A percentile compares a stretch with the other conserved stretches of the same genome.
phyloP scores from a whole-genome alignment of 2,113 vertebrate genomes.

The Larimichthys crocea region DNA sequence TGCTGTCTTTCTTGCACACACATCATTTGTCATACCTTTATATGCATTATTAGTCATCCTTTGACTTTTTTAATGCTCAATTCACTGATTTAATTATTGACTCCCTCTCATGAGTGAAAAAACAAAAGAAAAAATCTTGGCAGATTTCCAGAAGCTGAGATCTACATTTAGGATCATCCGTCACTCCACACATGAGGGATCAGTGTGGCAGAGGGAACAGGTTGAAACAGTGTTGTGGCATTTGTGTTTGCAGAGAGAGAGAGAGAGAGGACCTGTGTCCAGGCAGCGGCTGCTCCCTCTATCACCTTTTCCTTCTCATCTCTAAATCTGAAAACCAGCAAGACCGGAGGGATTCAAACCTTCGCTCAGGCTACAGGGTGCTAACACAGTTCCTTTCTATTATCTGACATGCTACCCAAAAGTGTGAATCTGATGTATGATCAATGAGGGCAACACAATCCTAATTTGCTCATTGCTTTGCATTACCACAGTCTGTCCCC shows the following conservation, averaged over 20 bases:
- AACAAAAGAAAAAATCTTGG: slow-evolving; percentile 29
- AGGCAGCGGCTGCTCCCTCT: neutral
- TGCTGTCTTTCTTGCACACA: neutral
- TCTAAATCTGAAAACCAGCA: slow-evolving; percentile 41
- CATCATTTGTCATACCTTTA: neutral
- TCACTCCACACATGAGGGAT: slow-evolving; percentile 63
- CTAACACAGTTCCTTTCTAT: neutral
- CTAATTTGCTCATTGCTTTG: slow-evolving; percentile 35
- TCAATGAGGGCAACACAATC: slow-evolving; percentile 44
- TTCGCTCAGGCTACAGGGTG: neutral
- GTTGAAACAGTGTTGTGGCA: slow-evolving; percentile 62
- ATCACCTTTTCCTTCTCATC: slow-evolving; percentile 34
- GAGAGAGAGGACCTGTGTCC: slow-evolving; percentile 57
- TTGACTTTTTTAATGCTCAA: neutral
- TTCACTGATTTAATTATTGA: neutral
- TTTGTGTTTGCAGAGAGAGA: slow-evolving; percentile 56
- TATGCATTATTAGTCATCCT: neutral
- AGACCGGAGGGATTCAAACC: slow-evolving; percentile 23
- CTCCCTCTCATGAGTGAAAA: slow-evolving; percentile 9
- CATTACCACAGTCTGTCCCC: slow-evolving; percentile 15
- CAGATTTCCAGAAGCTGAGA: slow-evolving; percentile 49
- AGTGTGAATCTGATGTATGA: slow-evolving; percentile 42
- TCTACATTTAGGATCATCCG: slow-evolving; percentile 56
- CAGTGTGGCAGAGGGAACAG: slow-evolving; percentile 63
- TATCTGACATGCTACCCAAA: slow-evolving; percentile 14